Conservation (phyloP, 2,888 invertebrate genomes). For the Tipula vernalis region DNA sequence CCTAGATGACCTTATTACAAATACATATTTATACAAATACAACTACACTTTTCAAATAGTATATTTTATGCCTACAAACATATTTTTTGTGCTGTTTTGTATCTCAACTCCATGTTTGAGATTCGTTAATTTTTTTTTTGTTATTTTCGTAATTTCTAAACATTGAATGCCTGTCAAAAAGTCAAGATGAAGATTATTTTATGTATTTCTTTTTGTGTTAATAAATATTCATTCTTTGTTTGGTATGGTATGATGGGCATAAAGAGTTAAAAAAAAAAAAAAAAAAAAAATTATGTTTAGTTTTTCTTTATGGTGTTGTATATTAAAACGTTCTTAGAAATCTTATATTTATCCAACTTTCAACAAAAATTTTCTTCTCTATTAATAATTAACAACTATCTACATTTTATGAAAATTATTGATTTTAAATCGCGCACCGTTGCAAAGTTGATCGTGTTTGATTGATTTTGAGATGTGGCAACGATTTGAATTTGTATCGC, state of each 20-base stretch:
- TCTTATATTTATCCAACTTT: not conserved
- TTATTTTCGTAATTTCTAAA: not conserved
- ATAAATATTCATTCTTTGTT: not conserved
- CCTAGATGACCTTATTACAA: not conserved
- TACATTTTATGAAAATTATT: not conserved
- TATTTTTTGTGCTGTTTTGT: not conserved
- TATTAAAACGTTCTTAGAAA: not conserved
- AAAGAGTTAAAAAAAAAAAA: not conserved
- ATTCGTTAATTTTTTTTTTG: not conserved
- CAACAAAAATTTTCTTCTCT: not conserved
- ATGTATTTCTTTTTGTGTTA: conserved; percentile 8
- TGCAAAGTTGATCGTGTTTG: not conserved
- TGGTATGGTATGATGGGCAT: conserved; percentile 4
- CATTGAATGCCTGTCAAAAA: conserved; percentile 12
- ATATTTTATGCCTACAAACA: not conserved
- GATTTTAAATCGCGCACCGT: not conserved
- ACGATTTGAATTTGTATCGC: not conserved
- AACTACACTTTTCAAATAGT: not conserved
- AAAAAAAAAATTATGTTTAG: not conserved
- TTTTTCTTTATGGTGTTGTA: not conserved
- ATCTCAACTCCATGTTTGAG: not conserved
- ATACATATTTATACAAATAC: not conserved
- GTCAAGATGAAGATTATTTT: conserved; percentile 12
- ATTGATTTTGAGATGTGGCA: not conserved
- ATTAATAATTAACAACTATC: not conserved